phyloP scores from a whole-genome alignment of 2,113 vertebrate species.

The Saccopteryx leptura region DNA sequence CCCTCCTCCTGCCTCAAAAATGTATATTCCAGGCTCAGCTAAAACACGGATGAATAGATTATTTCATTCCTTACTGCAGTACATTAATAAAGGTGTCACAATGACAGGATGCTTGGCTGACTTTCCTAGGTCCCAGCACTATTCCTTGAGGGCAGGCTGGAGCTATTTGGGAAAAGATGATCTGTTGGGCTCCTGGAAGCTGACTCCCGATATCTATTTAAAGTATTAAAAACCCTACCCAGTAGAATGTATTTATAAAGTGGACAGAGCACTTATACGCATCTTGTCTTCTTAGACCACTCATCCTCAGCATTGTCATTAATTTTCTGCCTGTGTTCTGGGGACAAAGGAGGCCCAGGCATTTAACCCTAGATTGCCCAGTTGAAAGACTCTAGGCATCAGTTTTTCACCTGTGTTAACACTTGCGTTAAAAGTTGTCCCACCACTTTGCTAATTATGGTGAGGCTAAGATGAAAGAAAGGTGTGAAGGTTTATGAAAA shows the following conservation, averaged over 20 bases:
- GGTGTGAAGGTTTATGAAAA: neutral
- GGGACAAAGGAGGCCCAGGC: neutral
- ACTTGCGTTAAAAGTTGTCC: neutral
- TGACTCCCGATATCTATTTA: slow-evolving; percentile 62
- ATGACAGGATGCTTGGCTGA: slow-evolving; percentile 69
- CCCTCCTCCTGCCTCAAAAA: slow-evolving; percentile 80
- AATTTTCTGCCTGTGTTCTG: neutral
- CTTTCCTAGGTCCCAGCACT: neutral
- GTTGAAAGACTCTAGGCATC: neutral
- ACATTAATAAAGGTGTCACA: slow-evolving; percentile 79
- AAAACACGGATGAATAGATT: slow-evolving; percentile 78
- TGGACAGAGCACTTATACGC: neutral
- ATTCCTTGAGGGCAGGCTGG: neutral
- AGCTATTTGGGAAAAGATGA: slow-evolving; percentile 24
- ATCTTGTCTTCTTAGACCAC: neutral
- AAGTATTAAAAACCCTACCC: slow-evolving; percentile 55
- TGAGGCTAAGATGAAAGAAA: neutral
- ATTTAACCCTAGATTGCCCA: neutral
- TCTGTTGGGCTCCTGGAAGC: slow-evolving; percentile 63
- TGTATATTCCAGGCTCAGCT: slow-evolving; percentile 86
- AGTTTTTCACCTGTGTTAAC: neutral
- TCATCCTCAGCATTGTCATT: neutral
- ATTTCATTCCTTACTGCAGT: slow-evolving; percentile 67
- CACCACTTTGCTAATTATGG: neutral
- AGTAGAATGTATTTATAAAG: slow-evolving; percentile 41